Evolutionary conservation across 2,113 vertebrate genomes (phyloP).

Genomic region (Antigone vipio): DNA sequence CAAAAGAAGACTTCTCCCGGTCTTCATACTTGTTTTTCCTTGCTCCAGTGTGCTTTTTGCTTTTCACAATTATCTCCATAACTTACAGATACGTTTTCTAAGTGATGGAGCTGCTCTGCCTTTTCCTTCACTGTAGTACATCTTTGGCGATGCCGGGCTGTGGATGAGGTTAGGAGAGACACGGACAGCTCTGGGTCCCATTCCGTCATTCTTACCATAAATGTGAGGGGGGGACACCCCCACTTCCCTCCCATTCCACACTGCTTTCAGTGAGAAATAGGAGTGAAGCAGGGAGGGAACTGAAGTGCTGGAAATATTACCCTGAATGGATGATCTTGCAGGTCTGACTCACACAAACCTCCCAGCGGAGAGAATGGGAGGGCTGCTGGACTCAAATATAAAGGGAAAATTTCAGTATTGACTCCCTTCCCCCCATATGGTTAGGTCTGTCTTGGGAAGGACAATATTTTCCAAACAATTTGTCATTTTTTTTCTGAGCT

Average conservation of each 20-base stretch:
- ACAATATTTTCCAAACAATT: slow-evolving; percentile 56
- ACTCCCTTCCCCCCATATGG: slow-evolving; percentile 1
- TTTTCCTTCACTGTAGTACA: background rate
- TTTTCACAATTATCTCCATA: background rate
- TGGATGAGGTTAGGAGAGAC: background rate
- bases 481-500: slow-evolving; percentile 12
- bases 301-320: slow-evolving; percentile 26
- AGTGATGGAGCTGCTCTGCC: background rate
- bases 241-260: background rate
- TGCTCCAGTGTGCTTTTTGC: background rate
- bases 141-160: accelerated
- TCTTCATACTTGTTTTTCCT: background rate
- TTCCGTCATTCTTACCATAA: background rate
- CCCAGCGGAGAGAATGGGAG: slow-evolving; percentile 27
- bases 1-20: background rate
- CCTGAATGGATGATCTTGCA: slow-evolving; percentile 27
- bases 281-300: slow-evolving; percentile 29
- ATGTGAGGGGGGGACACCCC: background rate
- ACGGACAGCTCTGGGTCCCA: background rate
- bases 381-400: background rate
- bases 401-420: slow-evolving; percentile 27
- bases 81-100: background rate
- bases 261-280: background rate
- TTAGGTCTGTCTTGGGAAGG: slow-evolving; percentile 32
- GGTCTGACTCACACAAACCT: slow-evolving; percentile 51